phyloP scores from a whole-genome alignment of 2,888 invertebrate genomes.

The Zeuzera pyrina region DNA sequence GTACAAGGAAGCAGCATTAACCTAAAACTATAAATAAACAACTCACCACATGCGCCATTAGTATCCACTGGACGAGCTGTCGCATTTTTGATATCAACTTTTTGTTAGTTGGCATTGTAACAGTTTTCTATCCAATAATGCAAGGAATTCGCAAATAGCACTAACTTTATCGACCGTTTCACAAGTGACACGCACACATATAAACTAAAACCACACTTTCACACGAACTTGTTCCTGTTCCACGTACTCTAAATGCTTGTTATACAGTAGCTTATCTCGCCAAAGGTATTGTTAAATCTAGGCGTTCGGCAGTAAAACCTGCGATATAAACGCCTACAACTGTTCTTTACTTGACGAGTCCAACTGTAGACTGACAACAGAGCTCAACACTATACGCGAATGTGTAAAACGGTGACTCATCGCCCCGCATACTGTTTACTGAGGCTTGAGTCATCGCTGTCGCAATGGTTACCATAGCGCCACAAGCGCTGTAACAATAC shows the following conservation, averaged over 20 bases:
- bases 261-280: conserved; percentile 29
- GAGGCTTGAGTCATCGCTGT: conserved; percentile 69
- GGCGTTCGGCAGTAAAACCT: conserved; percentile 59
- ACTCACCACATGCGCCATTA: conserved; percentile 67
- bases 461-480: conserved; percentile 40
- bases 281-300: conserved; percentile 36
- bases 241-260: conserved; percentile 35
- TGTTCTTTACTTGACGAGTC: conserved; percentile 60
- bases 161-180: conserved; percentile 66
- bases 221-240: conserved; percentile 52
- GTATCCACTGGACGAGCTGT: conserved; percentile 61
- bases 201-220: conserved; percentile 63
- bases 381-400: conserved; percentile 67
- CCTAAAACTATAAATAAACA: conserved; percentile 16
- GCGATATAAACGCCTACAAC: conserved; percentile 62
- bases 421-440: conserved; percentile 74
- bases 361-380: conserved; percentile 71
- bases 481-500: conserved; percentile 45
- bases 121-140: conserved; percentile 28
- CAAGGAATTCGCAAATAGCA: conserved; percentile 61
- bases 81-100: conserved; percentile 61
- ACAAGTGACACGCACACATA: conserved; percentile 64
- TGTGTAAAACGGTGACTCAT: conserved; percentile 74
- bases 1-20: too few species aligned
- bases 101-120: conserved; percentile 65